Conservation (phyloP, 2,888 invertebrate genomes). For the Spodoptera littoralis region DNA sequence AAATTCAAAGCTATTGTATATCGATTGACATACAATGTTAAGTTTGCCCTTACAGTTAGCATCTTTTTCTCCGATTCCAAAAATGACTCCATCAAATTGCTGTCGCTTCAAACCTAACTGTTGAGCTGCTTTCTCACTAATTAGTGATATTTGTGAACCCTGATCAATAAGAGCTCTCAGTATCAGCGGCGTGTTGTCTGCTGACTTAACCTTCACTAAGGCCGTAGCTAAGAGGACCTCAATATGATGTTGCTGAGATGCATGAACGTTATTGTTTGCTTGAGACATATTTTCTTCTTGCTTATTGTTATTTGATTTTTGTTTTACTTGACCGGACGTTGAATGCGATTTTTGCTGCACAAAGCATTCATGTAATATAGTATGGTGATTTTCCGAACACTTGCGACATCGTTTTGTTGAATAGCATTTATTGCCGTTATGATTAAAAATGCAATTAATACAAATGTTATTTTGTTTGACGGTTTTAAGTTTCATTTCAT, state of each 20-base stretch:
- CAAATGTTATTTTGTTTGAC: not conserved
- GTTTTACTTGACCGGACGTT: no score
- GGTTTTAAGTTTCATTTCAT: not conserved
- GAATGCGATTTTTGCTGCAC: no score
- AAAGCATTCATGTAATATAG: not conserved
- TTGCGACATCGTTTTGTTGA: not conserved
- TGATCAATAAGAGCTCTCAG: constrained; percentile 5
- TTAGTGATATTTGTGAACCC: not conserved
- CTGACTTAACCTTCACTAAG: not conserved
- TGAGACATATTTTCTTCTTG: no score
- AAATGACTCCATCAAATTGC: not conserved
- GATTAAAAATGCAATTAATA: not conserved
- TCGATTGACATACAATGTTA: not conserved
- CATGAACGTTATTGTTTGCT: no score
- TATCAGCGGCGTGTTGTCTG: not conserved
- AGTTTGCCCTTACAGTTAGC: constrained; percentile 3
- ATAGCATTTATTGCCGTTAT: not conserved
- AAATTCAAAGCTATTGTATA: not conserved
- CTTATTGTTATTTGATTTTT: not conserved
- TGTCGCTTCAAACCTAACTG: not conserved
- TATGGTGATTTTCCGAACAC: not conserved
- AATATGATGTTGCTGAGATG: not conserved
- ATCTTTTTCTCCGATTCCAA: not conserved
- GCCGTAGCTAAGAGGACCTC: constrained; percentile 1
- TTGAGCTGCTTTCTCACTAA: no score